Base-by-base conservation (phyloP, 2,797 vertebrate species). In the Bovichtus variegatus region DNA sequence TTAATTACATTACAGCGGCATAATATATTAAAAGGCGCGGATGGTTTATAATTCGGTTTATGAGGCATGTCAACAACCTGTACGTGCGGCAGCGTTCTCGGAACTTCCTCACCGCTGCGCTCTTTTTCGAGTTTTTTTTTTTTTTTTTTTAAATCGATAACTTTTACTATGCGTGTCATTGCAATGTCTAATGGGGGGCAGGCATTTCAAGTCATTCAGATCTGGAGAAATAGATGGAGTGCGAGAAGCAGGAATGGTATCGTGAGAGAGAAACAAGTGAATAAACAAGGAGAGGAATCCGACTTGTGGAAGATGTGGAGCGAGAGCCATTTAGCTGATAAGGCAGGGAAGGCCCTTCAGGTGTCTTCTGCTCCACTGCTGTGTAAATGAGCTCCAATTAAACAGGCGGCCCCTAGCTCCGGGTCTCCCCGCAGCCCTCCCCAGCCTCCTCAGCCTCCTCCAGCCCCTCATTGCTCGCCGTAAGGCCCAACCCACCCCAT, bases 381-480 rank as follows among this genome's bases (percentile, higher is more conserved):
- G 91, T 91, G 92, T 93, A 95, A 95, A 95, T 94, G 94, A 95
- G 94, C 93, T 93, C 94, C 94, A 95, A 94, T 95, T 95, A 95
- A 95, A 93, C 85, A 91, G 87, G 90, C 87, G 89, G 92, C 91
- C 92, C 85, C 87, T 92, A 87, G 92, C 90, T 92, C 87, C 65
- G 76, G 87, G 83, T 93, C 91, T 91, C 91, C 90, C 87, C 75
- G 68, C 87, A 85, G 80, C 88, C 83, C 80, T 87, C 88, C 88
- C 81, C 91, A 83, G 74, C 89, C 86, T 80, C 78, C 78, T 40
- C 75, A 58, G 78, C 74, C 65, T 74, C 86, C 78, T 83, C 87
- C 77, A 80, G 83, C 92, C 90, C 87, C 93, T 91, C 57, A 87
- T 91, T 90, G 90, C 88, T 93, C 81, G 90, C 93, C 90, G 89